Evolutionary conservation across 2,113 vertebrate genomes (phyloP).

Genomic region (Rhodinocichla rosea): DNA sequence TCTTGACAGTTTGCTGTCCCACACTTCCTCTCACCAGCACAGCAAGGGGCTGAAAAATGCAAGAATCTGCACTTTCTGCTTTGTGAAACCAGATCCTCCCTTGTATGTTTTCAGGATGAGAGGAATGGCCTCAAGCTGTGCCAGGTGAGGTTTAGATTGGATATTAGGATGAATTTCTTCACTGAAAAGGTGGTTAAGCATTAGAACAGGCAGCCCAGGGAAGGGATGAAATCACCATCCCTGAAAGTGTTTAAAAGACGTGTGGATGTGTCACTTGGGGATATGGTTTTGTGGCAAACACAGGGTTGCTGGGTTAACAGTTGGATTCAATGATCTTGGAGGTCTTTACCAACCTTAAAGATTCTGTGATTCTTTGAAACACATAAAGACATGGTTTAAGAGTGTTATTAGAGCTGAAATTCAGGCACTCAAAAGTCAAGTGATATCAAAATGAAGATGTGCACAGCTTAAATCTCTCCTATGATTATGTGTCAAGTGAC

Average conservation of each 20-base stretch:
- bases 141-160: neutral
- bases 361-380: neutral
- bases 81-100: neutral
- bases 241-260: neutral
- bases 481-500: neutral
- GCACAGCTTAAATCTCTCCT: neutral
- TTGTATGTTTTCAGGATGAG: fast-evolving
- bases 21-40: neutral
- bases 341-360: neutral
- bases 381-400: neutral
- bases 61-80: fast-evolving
- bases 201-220: neutral
- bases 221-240: neutral
- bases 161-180: neutral
- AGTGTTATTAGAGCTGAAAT: neutral
- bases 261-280: neutral
- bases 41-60: neutral
- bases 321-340: neutral
- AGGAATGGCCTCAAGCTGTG: neutral
- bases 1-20: neutral
- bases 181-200: neutral
- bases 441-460: neutral
- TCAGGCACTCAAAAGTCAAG: neutral
- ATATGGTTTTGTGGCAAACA: neutral
- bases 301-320: fast-evolving